phyloP scores from a whole-genome alignment of 2,797 vertebrate species.

The Pseudopleuronectes americanus region DNA sequence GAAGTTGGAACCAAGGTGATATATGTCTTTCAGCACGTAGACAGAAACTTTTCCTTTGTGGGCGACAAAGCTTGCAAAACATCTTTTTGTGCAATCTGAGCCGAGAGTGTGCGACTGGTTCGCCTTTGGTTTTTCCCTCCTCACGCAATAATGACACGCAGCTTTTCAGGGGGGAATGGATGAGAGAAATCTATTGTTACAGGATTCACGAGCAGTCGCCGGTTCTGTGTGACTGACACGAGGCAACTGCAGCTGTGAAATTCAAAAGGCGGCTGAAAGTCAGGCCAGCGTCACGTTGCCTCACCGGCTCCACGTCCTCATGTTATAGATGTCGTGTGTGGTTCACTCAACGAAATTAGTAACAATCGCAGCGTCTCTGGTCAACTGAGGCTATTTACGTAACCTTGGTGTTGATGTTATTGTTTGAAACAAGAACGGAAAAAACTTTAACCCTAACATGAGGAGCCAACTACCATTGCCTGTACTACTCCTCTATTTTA shows the following conservation, averaged over 20 bases:
- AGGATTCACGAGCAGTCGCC: constrained; percentile 9
- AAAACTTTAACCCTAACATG: too few species aligned
- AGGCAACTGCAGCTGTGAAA: constrained; percentile 25
- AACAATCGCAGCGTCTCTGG: too few species aligned
- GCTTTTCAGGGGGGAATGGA: constrained; percentile 13
- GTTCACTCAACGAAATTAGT: background rate
- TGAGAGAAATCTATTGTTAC: constrained; percentile 8
- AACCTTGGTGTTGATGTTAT: background rate
- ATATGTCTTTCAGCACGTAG: background rate
- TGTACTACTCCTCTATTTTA: too few species aligned
- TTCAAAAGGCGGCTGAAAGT: constrained; percentile 6
- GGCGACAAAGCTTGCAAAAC: constrained; percentile 21
- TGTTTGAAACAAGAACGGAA: background rate
- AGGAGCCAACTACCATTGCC: too few species aligned
- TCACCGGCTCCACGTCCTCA: background rate
- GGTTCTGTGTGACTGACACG: background rate
- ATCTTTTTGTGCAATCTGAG: constrained; percentile 8
- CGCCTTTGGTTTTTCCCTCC: constrained; percentile 8
- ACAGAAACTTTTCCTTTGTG: background rate
- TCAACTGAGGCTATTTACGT: too few species aligned
- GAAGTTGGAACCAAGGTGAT: background rate
- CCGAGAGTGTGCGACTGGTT: background rate
- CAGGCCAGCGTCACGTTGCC: constrained; percentile 1
- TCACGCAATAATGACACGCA: background rate
- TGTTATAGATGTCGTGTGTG: constrained; percentile 26